These are phyloP conservation scores for Tiphia femorata DNA, from an alignment of 2,888 invertebrate species.

Conservation along the genomic window DNA sequence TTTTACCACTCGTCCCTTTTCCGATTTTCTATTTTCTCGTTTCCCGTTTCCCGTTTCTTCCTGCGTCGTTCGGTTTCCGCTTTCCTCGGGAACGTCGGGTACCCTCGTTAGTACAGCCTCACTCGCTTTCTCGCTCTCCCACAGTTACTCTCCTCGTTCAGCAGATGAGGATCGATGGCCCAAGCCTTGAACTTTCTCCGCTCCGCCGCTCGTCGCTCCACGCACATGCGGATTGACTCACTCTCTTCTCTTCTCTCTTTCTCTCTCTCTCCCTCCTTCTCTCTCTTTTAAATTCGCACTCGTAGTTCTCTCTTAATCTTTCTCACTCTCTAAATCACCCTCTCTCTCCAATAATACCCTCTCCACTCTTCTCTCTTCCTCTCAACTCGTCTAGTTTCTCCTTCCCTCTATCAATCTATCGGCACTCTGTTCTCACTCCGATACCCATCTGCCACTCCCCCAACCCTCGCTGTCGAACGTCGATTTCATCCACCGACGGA, in stretches of 20 bases:
- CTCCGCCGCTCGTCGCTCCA: conserved; percentile 28
- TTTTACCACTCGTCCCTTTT: neutral
- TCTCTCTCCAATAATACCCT: too few species aligned
- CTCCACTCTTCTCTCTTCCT: too few species aligned
- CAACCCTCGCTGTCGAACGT: conserved; percentile 23
- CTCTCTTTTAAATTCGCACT: conserved; percentile 1
- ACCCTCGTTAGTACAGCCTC: conserved; percentile 5
- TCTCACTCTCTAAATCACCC: too few species aligned
- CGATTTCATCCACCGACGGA: conserved; percentile 30
- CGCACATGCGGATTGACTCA: conserved; percentile 24
- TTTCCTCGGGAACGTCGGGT: neutral
- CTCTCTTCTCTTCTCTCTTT: neutral
- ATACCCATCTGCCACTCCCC: too few species aligned
- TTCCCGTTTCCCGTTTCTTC: neutral
- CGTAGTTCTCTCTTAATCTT: too few species aligned
- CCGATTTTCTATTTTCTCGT: neutral
- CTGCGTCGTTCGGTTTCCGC: neutral
- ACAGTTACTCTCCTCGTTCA: conserved; percentile 9
- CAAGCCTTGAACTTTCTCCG: conserved; percentile 54
- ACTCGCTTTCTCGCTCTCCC: conserved; percentile 2
- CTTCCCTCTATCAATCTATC: neutral
- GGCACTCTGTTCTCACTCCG: too few species aligned
- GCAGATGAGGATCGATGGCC: conserved; percentile 49
- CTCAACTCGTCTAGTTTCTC: too few species aligned
- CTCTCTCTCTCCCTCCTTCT: conserved; percentile 1